These are phyloP conservation scores for Gymnothorax javanicus DNA, from an alignment of 2,797 vertebrate species.

Conservation along the genomic window DNA sequence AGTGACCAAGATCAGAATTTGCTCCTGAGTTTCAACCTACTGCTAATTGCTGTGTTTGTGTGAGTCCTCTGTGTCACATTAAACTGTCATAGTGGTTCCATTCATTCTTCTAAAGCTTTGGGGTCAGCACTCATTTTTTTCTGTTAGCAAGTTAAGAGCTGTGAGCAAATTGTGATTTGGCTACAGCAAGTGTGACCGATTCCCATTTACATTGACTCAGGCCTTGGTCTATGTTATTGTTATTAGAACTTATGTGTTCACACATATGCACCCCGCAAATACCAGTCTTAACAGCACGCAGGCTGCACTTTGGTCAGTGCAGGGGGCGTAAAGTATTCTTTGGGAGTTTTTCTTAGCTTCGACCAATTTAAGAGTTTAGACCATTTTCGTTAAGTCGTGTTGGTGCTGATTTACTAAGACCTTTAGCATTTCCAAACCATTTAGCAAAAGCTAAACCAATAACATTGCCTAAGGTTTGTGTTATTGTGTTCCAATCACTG, in stretches of 20 bases:
- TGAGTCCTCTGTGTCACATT: background rate
- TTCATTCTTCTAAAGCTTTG: background rate
- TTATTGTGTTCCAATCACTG: too few relatives aligned
- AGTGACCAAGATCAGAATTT: slow-evolving; percentile 22
- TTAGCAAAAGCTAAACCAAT: background rate
- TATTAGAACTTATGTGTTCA: too few relatives aligned
- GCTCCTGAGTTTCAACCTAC: slow-evolving; percentile 14
- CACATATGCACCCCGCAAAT: too few relatives aligned
- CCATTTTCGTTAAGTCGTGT: background rate
- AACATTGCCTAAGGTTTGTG: background rate
- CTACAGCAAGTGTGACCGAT: background rate
- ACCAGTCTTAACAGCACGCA: too few relatives aligned
- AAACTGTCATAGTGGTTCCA: background rate
- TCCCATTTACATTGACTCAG: background rate
- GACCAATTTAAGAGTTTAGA: too few relatives aligned
- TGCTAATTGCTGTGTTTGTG: slow-evolving; percentile 11
- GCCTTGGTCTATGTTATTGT: too few relatives aligned
- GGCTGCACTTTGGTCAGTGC: too few relatives aligned
- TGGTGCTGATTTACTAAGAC: background rate
- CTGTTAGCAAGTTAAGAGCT: background rate
- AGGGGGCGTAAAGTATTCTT: too few relatives aligned
- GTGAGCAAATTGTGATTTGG: background rate
- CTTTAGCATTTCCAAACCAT: background rate
- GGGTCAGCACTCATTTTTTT: background rate
- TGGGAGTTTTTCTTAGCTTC: too few relatives aligned